Base-by-base conservation (phyloP, 2,797 vertebrate genomes). In the Spinibarbus caldwelli region DNA sequence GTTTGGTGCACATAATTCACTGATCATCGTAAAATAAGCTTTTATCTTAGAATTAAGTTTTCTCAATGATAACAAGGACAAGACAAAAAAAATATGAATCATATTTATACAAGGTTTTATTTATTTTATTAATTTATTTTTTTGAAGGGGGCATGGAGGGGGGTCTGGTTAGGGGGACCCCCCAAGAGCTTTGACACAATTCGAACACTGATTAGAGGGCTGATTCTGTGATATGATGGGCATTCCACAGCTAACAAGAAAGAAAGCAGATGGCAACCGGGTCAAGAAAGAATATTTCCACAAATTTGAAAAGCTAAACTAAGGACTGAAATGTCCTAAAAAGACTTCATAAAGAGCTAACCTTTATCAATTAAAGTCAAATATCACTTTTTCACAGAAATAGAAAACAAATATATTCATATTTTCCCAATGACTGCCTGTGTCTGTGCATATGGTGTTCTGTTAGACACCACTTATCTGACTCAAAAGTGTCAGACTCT, bases 161-260 rank as follows among this genome's bases (percentile, higher is more conserved):
- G n/a, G n/a, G n/a, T n/a, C n/a, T n/a, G n/a, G n/a, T n/a, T n/a
- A n/a, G n/a, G n/a, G n/a, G n/a, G n/a, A n/a, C n/a, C n/a, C n/a
- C n/a, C n/a, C n/a, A n/a, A n/a, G n/a, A n/a, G n/a, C n/a, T n/a
- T n/a, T n/a, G n/a, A n/a, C n/a, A n/a, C n/a, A n/a, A n/a, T n/a
- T n/a, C n/a, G n/a, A n/a, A n/a, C n/a, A n/a, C n/a, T n/a, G n/a
- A n/a, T n/a, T n/a, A n/a, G n/a, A n/a, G 0, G 41, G 78, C 34
- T 57, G 71, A 43, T 80, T 85, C 15, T 4, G 36, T 41, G 59
- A 78, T 77, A 26, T 85, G 67, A 79, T 9, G 59, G 54, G 5
- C 8, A 59, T 47, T 85, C 47, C 6, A 85, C 8, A 66, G 64
- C 21, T 26, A 54, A 68, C 45, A 43, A 43, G n/a, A 84, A 83